A percentile compares a stretch with the other conserved stretches of the same genome.
phyloP scores from a whole-genome alignment of 37 sponge, comb jelly and placozoan species.

The Diacarnus erythraeanus region DNA sequence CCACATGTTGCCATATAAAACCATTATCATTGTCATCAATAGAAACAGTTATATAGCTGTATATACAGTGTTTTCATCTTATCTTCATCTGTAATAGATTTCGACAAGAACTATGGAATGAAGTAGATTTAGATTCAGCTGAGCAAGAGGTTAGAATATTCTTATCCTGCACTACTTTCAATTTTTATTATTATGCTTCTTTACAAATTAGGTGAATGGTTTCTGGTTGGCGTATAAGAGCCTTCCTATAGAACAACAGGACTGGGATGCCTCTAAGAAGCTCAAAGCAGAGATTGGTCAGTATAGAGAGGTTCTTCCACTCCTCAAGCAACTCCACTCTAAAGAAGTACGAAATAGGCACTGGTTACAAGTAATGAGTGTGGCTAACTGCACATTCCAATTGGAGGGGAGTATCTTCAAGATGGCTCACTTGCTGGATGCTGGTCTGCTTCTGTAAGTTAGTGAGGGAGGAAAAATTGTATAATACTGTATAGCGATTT shows the following conservation, averaged over 20 bases:
- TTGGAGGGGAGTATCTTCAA: conserved; percentile 86
- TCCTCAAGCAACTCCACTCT: conserved; percentile 76
- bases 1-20: too few species aligned
- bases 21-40: too few species aligned
- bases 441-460: conserved; percentile 70
- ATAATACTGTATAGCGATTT: too few species aligned
- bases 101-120: conserved; percentile 80
- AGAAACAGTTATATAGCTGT: too few species aligned
- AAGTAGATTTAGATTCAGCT: conserved; percentile 76
- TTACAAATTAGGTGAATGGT: conserved; percentile 40
- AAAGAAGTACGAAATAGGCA: conserved; percentile 85
- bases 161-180: not conserved
- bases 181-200: not conserved
- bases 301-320: conserved; percentile 73
- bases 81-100: conserved; percentile 43
- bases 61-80: not conserved
- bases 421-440: conserved; percentile 78
- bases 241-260: conserved; percentile 78
- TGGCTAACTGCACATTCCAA: conserved; percentile 78
- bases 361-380: conserved; percentile 91
- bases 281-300: conserved; percentile 57
- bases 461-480: conserved; percentile 15
- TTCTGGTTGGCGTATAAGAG: conserved; percentile 63
- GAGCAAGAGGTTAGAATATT: conserved; percentile 31
- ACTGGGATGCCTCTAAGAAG: conserved; percentile 82